Conservation (phyloP, 1,140 invertebrate genomes). For the Aphidius ervi region DNA sequence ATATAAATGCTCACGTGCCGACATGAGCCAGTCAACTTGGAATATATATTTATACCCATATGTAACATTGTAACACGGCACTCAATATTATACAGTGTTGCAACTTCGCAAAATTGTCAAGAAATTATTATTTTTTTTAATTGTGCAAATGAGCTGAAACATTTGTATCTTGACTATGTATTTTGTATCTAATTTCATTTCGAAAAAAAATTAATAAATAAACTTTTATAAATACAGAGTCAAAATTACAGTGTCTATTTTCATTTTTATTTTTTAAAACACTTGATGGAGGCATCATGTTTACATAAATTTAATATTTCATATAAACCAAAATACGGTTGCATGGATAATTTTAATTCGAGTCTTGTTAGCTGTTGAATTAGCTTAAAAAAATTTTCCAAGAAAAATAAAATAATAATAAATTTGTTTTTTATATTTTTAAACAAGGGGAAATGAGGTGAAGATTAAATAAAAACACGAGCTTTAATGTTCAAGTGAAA, state of each 20-base stretch:
- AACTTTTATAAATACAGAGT: not conserved
- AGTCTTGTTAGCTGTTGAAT: no score
- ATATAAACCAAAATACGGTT: no score
- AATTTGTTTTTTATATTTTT: not conserved
- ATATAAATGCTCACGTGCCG: constrained; percentile 9
- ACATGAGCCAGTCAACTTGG: not conserved
- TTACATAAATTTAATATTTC: no score
- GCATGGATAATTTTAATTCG: no score
- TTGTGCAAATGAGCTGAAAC: constrained; percentile 16
- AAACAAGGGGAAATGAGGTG: constrained; percentile 3
- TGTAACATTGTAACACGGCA: constrained; percentile 10
- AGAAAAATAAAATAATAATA: not conserved
- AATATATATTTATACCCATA: not conserved
- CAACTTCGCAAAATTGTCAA: not conserved
- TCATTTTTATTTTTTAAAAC: no score
- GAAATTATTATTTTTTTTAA: constrained; percentile 9
- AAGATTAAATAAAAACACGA: constrained; percentile 40
- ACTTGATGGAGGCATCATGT: no score
- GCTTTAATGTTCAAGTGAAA: constrained; percentile 35
- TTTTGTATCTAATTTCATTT: constrained; percentile 15
- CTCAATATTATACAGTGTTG: constrained; percentile 5
- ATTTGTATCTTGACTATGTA: constrained; percentile 8
- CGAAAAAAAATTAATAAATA: not conserved
- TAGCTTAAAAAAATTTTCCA: no score
- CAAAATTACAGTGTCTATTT: no score